A percentile compares a stretch with the other conserved stretches of the same genome.
phyloP scores from a whole-genome alignment of 2,113 vertebrate genomes.

The Engraulis encrasicolus region DNA sequence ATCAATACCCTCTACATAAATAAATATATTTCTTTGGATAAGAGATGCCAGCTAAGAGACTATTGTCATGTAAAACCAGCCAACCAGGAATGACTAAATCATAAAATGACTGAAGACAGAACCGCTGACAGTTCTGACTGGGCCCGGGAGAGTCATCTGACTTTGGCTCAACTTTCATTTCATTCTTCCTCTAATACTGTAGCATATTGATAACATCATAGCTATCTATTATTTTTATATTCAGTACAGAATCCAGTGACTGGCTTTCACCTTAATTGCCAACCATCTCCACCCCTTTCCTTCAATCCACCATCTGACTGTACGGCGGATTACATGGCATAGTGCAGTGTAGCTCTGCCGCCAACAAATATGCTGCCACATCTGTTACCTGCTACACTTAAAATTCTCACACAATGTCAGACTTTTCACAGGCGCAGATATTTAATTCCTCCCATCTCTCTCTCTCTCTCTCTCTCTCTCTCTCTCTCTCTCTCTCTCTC shows the following conservation, averaged over 20 bases:
- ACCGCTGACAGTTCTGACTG: too few relatives aligned
- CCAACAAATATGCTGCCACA: not conserved
- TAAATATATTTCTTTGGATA: too few relatives aligned
- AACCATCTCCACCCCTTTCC: not conserved
- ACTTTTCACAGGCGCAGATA: not conserved
- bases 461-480: not conserved
- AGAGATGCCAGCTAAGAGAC: too few relatives aligned
- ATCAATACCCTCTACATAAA: too few relatives aligned
- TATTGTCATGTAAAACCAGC: too few relatives aligned
- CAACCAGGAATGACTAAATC: too few relatives aligned
- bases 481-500: not conserved
- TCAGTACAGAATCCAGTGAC: not conserved
- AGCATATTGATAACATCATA: too few relatives aligned
- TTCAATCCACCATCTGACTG: not conserved
- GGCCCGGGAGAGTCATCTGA: too few relatives aligned
- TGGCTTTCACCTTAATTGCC: not conserved
- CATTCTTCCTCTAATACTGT: not conserved
- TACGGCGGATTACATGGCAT: not conserved
- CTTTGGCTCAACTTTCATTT: too few relatives aligned
- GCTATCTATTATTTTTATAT: too few relatives aligned
- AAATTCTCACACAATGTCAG: constrained; percentile 8
- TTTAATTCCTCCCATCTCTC: not conserved
- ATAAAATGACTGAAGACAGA: too few relatives aligned
- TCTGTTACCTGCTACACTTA: not conserved
- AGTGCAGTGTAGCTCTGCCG: not conserved